These are phyloP conservation scores for Leptogaster cylindrica DNA, from an alignment of 2,888 invertebrate species.

Conservation along the genomic window DNA sequence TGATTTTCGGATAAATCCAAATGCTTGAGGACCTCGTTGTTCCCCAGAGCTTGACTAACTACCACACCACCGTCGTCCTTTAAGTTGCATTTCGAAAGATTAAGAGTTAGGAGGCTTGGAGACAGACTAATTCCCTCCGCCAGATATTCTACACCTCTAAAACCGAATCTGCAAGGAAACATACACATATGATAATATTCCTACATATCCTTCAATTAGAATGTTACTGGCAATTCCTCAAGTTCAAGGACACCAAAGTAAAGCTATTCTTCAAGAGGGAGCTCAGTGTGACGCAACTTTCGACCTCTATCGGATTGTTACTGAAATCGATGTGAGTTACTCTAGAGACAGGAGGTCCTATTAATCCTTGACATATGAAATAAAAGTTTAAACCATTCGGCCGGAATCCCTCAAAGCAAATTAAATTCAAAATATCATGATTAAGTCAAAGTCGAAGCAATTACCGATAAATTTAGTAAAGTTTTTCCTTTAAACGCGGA, in stretches of 20 bases:
- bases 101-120: slow-evolving; percentile 33
- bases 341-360: neutral
- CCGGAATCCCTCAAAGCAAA: slow-evolving; percentile 10
- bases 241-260: slow-evolving; percentile 39
- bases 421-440: neutral
- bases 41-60: slow-evolving; percentile 20
- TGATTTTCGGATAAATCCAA: slow-evolving; percentile 45
- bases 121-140: slow-evolving; percentile 41
- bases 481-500: neutral
- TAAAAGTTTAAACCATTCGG: slow-evolving; percentile 8
- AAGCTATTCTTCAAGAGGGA: slow-evolving; percentile 30
- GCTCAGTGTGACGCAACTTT: slow-evolving; percentile 35
- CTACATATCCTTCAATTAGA: neutral
- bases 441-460: neutral
- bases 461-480: neutral
- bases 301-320: slow-evolving; percentile 26
- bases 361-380: slow-evolving; percentile 29
- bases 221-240: slow-evolving; percentile 35
- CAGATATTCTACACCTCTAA: slow-evolving; percentile 36
- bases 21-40: slow-evolving; percentile 28
- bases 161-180: slow-evolving; percentile 37
- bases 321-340: slow-evolving; percentile 38
- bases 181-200: neutral
- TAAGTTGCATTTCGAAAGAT: slow-evolving; percentile 44
- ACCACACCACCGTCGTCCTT: slow-evolving; percentile 43